phyloP scores from a whole-genome alignment of 2,888 invertebrate genomes.

The Drosophila putrida region DNA sequence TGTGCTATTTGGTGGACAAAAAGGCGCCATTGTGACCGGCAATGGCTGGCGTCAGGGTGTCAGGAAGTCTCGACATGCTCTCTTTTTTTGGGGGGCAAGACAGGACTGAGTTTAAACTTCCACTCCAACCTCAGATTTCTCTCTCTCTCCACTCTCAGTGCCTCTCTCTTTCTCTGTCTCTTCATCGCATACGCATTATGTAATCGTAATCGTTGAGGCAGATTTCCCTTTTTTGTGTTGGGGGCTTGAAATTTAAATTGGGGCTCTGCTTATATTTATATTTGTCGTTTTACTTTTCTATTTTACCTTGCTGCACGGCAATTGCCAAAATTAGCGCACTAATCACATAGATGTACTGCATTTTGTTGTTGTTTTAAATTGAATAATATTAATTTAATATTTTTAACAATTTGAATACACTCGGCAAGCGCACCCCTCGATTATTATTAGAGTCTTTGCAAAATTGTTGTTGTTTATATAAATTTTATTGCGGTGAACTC shows the following conservation, averaged over 20 bases:
- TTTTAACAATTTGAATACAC: conserved; percentile 8
- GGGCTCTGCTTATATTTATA: conserved; percentile 7
- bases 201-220: conserved; percentile 84
- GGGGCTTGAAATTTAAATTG: conserved; percentile 23
- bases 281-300: conserved; percentile 17
- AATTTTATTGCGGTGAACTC: conserved; percentile 29
- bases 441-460: background rate
- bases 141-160: background rate
- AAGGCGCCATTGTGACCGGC: conserved; percentile 77
- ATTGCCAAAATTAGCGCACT: conserved; percentile 84
- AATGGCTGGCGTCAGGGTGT: conserved; percentile 48
- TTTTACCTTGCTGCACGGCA: conserved; percentile 86
- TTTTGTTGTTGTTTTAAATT: conserved; percentile 44
- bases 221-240: conserved; percentile 37
- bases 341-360: conserved; percentile 84
- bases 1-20: conserved; percentile 44
- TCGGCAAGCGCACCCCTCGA: background rate
- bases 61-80: conserved; percentile 31
- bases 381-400: conserved; percentile 29
- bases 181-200: conserved; percentile 78
- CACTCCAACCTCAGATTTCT: conserved; percentile 26
- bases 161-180: conserved; percentile 1
- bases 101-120: conserved; percentile 38
- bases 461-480: conserved; percentile 14
- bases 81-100: background rate